phyloP scores from a whole-genome alignment of 2,797 vertebrate genomes.

The Trematocara caparti region DNA sequence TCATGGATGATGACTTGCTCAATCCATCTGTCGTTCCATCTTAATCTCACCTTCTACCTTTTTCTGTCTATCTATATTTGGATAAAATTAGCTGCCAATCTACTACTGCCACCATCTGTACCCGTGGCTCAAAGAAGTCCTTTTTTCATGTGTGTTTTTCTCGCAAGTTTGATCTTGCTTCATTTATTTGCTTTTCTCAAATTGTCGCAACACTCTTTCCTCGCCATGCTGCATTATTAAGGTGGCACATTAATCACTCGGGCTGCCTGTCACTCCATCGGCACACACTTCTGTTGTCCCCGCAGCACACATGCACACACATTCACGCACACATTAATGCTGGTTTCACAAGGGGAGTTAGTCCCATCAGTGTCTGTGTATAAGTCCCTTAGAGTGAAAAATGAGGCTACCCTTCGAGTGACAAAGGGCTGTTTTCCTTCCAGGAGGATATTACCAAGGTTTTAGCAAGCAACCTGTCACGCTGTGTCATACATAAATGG shows the following conservation, averaged over 20 bases:
- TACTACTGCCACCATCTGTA: not conserved
- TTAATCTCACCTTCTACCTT: not conserved
- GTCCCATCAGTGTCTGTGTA: constrained; percentile 30
- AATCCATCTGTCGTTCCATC: constrained; percentile 13
- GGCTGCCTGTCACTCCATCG: constrained; percentile 46
- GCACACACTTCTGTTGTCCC: constrained; percentile 18
- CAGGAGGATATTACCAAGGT: constrained; percentile 27
- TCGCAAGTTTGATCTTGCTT: not conserved
- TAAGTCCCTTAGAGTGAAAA: constrained; percentile 40
- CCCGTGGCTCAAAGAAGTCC: not conserved
- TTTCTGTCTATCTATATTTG: constrained; percentile 6
- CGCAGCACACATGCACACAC: not conserved
- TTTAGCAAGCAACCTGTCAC: constrained; percentile 39
- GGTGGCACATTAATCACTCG: constrained; percentile 57
- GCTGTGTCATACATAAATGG: constrained; percentile 42
- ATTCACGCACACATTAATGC: not conserved
- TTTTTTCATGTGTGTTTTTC: not conserved
- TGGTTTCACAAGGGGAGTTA: constrained; percentile 26
- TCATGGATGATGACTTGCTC: not conserved
- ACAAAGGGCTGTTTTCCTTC: constrained; percentile 47
- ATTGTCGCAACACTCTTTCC: constrained; percentile 26
- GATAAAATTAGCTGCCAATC: not conserved
- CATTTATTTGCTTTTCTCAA: not conserved
- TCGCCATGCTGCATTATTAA: constrained; percentile 39
- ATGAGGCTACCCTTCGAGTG: constrained; percentile 31